Evolutionary conservation across 2,888 invertebrate genomes (phyloP), one percentile per base, ranked within the genome.

Genomic region (Orthosia cruda): DNA sequence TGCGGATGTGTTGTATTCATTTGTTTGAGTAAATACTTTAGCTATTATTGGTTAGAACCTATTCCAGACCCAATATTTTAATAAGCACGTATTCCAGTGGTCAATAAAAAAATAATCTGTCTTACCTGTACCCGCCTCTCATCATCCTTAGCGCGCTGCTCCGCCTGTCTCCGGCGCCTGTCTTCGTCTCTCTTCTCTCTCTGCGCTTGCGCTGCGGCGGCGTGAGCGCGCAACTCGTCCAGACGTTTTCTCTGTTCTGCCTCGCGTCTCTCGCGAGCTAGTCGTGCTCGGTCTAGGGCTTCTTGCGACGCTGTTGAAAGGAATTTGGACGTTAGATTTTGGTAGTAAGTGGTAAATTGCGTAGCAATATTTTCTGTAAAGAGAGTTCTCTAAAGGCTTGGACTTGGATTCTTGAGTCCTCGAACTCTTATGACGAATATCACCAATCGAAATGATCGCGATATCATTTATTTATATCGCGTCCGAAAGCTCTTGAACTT

Each of bases 131-230:
- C 84, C 81, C 94, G 90, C 92, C 98, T 97, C 91, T 98, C 98
- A 90, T 97, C 98, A 93, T 99, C 99, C 83, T 97, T 97, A 80
- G 97, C 96, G 88, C 98, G 97, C 93, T 98, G 97, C 91, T 99
- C 99, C 83, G 98, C 98, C 92, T 99, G 98, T 87, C 98, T 97
- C 90, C 97, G 97, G 89, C 98, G 97, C 72, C 99, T 97, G 92
- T 99, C 99, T 86, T 98, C 98, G 92, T 99, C 99, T 89, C 98
- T 98, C 94, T 98, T 98, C 97, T 99, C 99, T 66, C 99, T 98
- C 95, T 98, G 98, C 92, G 98, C 98, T 96, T 99, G 99, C 92
- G 99, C 98, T 67, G 98, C 98, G 87, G 98, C 97, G 75, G 99
- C 99, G 96, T 99, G 99, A 93, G 98, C 98, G 92, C 98, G 98